phyloP scores from a whole-genome alignment of 2,888 invertebrate genomes.

The Platycheirus albimanus region DNA sequence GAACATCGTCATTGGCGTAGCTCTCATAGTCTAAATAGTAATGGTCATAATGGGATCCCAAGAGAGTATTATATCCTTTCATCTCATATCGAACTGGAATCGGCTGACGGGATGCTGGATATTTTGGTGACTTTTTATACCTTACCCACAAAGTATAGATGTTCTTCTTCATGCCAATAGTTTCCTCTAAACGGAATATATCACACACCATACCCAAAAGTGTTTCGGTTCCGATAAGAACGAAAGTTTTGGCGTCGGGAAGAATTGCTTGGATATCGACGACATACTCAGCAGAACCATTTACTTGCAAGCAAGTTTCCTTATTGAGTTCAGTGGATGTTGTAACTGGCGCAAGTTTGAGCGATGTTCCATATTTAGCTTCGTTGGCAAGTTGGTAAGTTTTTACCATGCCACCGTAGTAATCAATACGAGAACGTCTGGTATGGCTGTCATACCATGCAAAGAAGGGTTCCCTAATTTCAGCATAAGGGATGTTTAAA shows the following conservation, averaged over 20 bases:
- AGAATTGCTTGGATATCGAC: slow-evolving; percentile 90
- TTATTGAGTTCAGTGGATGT: slow-evolving; percentile 88
- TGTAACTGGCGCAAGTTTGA: slow-evolving; percentile 94
- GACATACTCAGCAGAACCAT: slow-evolving; percentile 86
- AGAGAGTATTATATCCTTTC: slow-evolving; percentile 94
- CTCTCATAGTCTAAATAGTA: slow-evolving; percentile 92
- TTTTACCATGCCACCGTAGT: slow-evolving; percentile 97
- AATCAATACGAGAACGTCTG: slow-evolving; percentile 94
- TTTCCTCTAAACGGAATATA: slow-evolving; percentile 89
- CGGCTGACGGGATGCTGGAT: slow-evolving; percentile 83
- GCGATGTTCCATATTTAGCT: slow-evolving; percentile 87
- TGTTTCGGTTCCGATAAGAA: slow-evolving; percentile 87
- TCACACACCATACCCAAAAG: slow-evolving; percentile 88
- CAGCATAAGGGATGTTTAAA: slow-evolving; percentile 95
- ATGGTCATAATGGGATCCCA: slow-evolving; percentile 98
- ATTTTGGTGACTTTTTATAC: slow-evolving; percentile 86
- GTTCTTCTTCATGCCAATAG: slow-evolving; percentile 91
- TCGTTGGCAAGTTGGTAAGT: slow-evolving; percentile 90
- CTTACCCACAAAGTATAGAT: slow-evolving; percentile 95
- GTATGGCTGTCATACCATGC: slow-evolving; percentile 92
- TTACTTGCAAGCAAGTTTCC: slow-evolving; percentile 91
- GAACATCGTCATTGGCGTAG: slow-evolving; percentile 87
- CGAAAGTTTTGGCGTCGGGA: slow-evolving; percentile 91
- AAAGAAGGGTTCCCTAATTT: slow-evolving; percentile 94
- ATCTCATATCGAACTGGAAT: slow-evolving; percentile 94